These are phyloP conservation scores for Cephus pulcher DNA, from an alignment of 2,888 invertebrate genomes.

Conservation along the genomic window DNA sequence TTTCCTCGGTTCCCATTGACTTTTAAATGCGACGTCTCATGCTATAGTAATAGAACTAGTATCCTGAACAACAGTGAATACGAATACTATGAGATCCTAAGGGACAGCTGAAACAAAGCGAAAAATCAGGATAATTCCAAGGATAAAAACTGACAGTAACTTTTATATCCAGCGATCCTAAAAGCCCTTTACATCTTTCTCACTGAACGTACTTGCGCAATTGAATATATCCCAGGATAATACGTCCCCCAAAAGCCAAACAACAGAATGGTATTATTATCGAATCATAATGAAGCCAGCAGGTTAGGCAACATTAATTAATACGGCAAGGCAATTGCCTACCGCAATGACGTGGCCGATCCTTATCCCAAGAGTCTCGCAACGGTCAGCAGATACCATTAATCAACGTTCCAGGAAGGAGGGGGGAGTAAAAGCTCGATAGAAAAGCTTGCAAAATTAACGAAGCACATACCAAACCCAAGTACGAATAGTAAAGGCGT, in stretches of 20 bases:
- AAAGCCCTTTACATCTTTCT: neutral
- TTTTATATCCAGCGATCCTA: neutral
- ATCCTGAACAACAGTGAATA: neutral
- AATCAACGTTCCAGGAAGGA: conserved; percentile 33
- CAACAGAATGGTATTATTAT: neutral
- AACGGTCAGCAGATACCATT: conserved; percentile 33
- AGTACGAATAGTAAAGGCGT: neutral
- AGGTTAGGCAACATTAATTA: conserved; percentile 47
- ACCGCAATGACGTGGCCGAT: conserved; percentile 37
- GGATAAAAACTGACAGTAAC: neutral
- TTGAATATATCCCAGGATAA: neutral
- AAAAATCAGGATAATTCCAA: neutral
- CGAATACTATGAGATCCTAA: neutral
- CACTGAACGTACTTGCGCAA: neutral
- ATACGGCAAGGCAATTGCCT: conserved; percentile 39
- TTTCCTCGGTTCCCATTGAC: conserved; percentile 36
- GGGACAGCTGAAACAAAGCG: neutral
- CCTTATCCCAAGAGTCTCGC: conserved; percentile 38
- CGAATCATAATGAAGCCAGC: neutral
- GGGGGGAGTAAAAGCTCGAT: neutral
- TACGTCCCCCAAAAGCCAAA: neutral
- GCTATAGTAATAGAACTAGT: neutral
- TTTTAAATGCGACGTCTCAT: conserved; percentile 30
- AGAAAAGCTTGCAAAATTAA: neutral
- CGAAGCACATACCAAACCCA: neutral